phyloP scores from a whole-genome alignment of 2,797 vertebrate species.

The Molossus molossus region DNA sequence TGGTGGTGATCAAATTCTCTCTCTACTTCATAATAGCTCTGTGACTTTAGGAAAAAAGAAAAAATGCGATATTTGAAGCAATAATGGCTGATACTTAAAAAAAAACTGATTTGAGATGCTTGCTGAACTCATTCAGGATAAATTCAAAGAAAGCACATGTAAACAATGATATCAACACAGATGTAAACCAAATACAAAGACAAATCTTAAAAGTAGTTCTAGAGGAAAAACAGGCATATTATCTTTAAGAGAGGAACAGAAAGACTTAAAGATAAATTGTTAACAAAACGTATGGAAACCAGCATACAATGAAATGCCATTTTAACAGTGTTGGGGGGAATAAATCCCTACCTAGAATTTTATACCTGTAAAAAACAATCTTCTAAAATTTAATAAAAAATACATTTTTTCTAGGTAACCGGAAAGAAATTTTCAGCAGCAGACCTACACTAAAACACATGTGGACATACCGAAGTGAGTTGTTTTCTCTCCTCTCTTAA shows the following conservation, averaged over 20 bases:
- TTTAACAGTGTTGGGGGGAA: background rate
- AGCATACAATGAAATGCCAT: background rate
- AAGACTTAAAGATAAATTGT: background rate
- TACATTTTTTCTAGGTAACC: background rate
- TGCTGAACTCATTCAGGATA: background rate
- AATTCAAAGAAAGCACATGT: background rate
- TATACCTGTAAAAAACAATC: background rate
- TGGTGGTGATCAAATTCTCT: background rate
- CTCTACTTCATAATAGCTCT: background rate
- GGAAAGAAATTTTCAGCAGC: background rate
- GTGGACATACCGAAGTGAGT: background rate
- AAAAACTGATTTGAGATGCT: slow-evolving; percentile 27
- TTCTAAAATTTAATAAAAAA: background rate
- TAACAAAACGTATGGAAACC: background rate
- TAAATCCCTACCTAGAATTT: background rate
- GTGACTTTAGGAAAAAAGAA: background rate
- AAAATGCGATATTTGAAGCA: background rate
- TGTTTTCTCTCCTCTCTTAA: background rate
- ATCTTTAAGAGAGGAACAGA: background rate
- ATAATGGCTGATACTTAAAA: background rate
- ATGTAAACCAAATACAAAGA: background rate
- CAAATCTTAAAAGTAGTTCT: background rate
- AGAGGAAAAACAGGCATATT: background rate
- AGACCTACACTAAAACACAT: background rate
- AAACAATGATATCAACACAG: background rate